Evolutionary conservation across 2,797 vertebrate species (phyloP).

Genomic region (Phataginus tricuspis): DNA sequence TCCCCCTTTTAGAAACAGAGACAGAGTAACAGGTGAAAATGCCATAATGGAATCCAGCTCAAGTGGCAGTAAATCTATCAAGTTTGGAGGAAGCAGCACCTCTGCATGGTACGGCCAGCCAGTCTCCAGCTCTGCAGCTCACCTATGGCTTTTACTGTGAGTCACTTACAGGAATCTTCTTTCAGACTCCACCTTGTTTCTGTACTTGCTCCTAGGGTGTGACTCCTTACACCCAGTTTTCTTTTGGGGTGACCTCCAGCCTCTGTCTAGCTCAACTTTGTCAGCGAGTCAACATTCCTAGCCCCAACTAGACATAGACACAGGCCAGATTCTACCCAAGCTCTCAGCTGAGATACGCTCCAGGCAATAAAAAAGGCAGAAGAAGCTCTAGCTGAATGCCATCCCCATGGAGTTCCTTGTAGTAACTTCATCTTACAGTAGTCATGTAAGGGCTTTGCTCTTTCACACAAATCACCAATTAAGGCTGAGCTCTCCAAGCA

Average conservation of each 20-base stretch:
- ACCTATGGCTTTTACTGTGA: neutral
- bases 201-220: neutral
- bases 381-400: neutral
- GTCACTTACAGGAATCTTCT: neutral
- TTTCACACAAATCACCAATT: neutral
- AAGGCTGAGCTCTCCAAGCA: neutral
- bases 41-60: neutral
- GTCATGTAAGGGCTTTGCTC: neutral
- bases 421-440: neutral
- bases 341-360: neutral
- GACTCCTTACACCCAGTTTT: neutral
- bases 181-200: neutral
- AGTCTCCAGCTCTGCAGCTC: neutral
- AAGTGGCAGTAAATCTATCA: neutral
- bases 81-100: neutral
- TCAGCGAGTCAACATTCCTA: neutral
- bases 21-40: neutral
- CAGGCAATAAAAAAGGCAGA: neutral
- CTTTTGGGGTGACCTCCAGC: neutral
- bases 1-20: neutral
- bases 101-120: too few relatives aligned
- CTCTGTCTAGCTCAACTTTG: neutral
- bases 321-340: neutral
- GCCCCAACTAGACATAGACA: neutral
- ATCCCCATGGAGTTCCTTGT: too few relatives aligned